These are phyloP conservation scores for Astropecten irregularis DNA, from an alignment of 53 echinoderm and acorn worm species.

Conservation along the genomic window DNA sequence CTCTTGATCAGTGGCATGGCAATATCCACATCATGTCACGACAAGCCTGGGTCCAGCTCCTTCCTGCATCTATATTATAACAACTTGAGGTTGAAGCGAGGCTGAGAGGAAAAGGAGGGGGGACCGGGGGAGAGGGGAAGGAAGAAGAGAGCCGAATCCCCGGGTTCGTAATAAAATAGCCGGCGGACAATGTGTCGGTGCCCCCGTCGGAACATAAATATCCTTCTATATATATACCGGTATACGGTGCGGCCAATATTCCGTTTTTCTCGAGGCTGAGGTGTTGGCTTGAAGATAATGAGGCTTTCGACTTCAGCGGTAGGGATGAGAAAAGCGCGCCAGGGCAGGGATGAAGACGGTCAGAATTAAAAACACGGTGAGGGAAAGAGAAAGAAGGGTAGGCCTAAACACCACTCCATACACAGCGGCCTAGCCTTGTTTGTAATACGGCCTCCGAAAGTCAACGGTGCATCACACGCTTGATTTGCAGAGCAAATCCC, in stretches of 20 bases:
- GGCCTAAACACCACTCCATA: too few species aligned
- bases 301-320: slow-evolving; percentile 31
- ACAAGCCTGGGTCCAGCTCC: too few species aligned
- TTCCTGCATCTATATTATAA: too few species aligned
- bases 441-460: slow-evolving; percentile 27
- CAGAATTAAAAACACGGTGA: slow-evolving; percentile 27
- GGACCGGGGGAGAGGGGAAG: too few species aligned
- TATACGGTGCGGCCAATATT: slow-evolving; percentile 49
- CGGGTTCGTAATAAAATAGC: slow-evolving; percentile 53
- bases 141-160: not conserved
- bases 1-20: not conserved
- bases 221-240: too few species aligned
- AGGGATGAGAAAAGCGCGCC: not conserved
- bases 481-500: not conserved
- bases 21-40: not conserved
- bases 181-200: slow-evolving; percentile 45
- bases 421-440: too few species aligned
- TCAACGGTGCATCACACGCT: slow-evolving; percentile 29
- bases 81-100: too few species aligned
- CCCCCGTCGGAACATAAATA: slow-evolving; percentile 61
- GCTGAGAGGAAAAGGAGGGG: too few species aligned
- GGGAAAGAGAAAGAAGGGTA: not conserved
- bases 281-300: slow-evolving; percentile 37
- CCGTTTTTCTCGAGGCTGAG: slow-evolving; percentile 27
- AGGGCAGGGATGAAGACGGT: not conserved